Evolutionary conservation across 2,113 vertebrate species (phyloP).

Genomic region (Misgurnus anguillicaudatus): DNA sequence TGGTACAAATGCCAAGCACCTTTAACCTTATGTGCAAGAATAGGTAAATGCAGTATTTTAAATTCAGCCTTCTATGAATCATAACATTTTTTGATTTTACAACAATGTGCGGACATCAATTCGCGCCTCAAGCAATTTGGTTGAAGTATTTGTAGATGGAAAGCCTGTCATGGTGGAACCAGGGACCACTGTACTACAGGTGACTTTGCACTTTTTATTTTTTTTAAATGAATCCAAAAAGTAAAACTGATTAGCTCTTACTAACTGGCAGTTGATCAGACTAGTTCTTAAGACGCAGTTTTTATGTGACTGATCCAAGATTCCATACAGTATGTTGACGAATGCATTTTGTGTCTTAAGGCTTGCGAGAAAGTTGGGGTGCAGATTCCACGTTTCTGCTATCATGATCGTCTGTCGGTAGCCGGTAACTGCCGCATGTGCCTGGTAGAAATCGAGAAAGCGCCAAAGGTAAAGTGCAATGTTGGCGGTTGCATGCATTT

Average conservation of each 20-base stretch:
- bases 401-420: slow-evolving; percentile 91
- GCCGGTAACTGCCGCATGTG: slow-evolving; percentile 97
- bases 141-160: slow-evolving; percentile 95
- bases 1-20: too few species aligned
- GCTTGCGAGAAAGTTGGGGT: slow-evolving; percentile 91
- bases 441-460: slow-evolving; percentile 95
- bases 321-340: background rate
- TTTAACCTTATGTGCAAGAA: too few species aligned
- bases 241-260: too few species aligned
- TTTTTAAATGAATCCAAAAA: background rate
- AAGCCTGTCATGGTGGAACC: slow-evolving; percentile 86
- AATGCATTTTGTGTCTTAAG: slow-evolving; percentile 61
- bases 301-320: too few species aligned
- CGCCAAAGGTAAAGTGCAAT: slow-evolving; percentile 82
- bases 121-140: slow-evolving; percentile 81
- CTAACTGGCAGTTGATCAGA: too few species aligned
- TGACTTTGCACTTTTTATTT: slow-evolving; percentile 58
- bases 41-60: too few species aligned
- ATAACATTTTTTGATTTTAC: slow-evolving; percentile 6
- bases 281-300: too few species aligned
- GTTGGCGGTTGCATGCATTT: background rate
- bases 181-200: slow-evolving; percentile 93
- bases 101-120: slow-evolving; percentile 76
- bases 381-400: slow-evolving; percentile 96
- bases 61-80: too few species aligned